Evolutionary conservation across 2,113 vertebrate species (phyloP), one percentile per base, ranked within the genome.

Genomic region (Heptranchias perlo): DNA sequence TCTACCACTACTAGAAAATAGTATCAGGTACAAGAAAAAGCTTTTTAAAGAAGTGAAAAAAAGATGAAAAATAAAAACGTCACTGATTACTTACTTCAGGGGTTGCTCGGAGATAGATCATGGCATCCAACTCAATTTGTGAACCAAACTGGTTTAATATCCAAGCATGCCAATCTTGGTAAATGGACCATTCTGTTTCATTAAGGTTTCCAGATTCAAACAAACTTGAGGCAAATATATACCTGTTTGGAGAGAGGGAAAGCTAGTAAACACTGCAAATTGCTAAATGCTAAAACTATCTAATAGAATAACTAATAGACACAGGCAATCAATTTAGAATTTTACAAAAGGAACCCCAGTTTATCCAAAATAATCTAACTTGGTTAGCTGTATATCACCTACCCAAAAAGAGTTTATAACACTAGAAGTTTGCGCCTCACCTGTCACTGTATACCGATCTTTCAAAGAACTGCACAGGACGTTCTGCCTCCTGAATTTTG

Each of bases 161-260:
- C 98, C 98, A 99, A 0, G 97, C 96, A 96, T 98, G 98, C 98
- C 98, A 98, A 97, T 99, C 98, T 96, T 98, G 98, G 96, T 98
- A 99, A 64, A 98, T 97, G 0, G 97, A 97, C 98, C 98, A 98
- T 96, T 99, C 98, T 0, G 98, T 98, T 96, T 98, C 98, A 6
- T 97, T 98, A 52, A 98, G 97, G 96, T 96, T 96, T 23, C 98
- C 98, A 25, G 97, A 97, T 96, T 99, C 98, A 18, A 97, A 98
- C 96, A 98, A 97, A 92, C 97, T 98, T 5, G 98, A 98, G 11
- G 98, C 98, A 97, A 99, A 99, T 28, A 98, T 95, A 0, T 98
- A 98, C 96, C 98, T 99, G 97, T 16, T 95, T 16, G 84, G 96
- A 96, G 31, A 87, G 4, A 96, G 58, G 87, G 6, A 96, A 67